Evolutionary conservation across 2,113 vertebrate species (phyloP).

Genomic region (Ciconia maguari): DNA sequence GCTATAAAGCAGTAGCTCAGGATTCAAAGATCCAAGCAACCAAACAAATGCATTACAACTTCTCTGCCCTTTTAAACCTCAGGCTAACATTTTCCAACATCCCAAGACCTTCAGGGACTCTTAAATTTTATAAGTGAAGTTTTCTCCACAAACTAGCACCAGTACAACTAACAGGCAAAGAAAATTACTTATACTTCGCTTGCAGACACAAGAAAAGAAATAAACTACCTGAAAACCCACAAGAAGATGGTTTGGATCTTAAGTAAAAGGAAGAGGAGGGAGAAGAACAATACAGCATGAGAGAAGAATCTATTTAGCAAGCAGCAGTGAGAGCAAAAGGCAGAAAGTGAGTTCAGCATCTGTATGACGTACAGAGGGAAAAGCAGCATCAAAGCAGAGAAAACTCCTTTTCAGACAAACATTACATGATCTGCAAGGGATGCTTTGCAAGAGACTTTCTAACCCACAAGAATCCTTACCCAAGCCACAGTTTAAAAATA

Average conservation of each 20-base stretch:
- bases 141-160: neutral
- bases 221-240: neutral
- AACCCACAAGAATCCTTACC: neutral
- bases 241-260: neutral
- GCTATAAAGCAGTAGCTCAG: neutral
- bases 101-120: neutral
- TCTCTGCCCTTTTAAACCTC: neutral
- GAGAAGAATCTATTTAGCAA: neutral
- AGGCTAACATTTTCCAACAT: neutral
- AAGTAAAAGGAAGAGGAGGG: neutral
- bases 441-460: neutral
- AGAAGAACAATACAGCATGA: neutral
- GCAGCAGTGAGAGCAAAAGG: neutral
- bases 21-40: neutral
- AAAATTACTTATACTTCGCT: neutral
- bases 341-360: neutral
- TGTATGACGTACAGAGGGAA: neutral
- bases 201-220: neutral
- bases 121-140: neutral
- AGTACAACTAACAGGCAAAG: neutral
- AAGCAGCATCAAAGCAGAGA: neutral
- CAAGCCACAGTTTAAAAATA: slow-evolving; percentile 22
- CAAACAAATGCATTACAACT: neutral
- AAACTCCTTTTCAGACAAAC: neutral
- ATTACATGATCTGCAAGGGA: neutral